Evolutionary conservation across 2,113 vertebrate genomes (phyloP).

Genomic region (Macroglossus sobrinus): DNA sequence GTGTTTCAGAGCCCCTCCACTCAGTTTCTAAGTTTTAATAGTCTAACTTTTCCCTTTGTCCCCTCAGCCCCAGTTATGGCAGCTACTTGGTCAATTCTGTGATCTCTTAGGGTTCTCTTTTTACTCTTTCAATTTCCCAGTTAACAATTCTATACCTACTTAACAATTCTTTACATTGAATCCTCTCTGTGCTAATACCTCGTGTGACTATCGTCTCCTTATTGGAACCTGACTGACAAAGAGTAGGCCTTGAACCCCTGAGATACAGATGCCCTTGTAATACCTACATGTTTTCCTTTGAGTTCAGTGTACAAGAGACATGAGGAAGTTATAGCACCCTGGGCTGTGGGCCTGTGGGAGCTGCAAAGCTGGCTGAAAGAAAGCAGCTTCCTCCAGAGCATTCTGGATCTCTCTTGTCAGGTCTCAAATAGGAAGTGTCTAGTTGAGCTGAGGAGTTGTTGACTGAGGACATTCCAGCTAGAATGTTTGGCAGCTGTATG

Average conservation of each 20-base stretch:
- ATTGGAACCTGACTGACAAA: background rate
- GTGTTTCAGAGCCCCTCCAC: too few species aligned
- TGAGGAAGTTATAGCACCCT: background rate
- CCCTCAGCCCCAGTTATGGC: background rate
- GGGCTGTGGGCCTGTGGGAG: background rate
- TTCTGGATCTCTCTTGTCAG: background rate
- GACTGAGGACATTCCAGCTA: background rate
- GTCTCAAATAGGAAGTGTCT: background rate
- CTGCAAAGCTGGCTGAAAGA: background rate
- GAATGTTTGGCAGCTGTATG: background rate
- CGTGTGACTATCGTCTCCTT: background rate
- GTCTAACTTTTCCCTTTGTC: background rate
- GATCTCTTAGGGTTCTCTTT: background rate
- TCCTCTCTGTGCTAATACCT: background rate
- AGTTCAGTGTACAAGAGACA: background rate
- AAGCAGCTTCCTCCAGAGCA: background rate
- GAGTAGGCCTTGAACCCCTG: background rate
- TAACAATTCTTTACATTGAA: background rate
- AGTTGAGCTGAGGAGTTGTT: background rate
- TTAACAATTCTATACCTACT: background rate
- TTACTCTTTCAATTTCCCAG: background rate
- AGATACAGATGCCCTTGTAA: background rate
- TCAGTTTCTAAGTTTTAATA: background rate
- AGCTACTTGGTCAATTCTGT: background rate
- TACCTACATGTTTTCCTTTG: background rate